Conservation (phyloP, 2,113 vertebrate species). For the Donacobius atricapilla region DNA sequence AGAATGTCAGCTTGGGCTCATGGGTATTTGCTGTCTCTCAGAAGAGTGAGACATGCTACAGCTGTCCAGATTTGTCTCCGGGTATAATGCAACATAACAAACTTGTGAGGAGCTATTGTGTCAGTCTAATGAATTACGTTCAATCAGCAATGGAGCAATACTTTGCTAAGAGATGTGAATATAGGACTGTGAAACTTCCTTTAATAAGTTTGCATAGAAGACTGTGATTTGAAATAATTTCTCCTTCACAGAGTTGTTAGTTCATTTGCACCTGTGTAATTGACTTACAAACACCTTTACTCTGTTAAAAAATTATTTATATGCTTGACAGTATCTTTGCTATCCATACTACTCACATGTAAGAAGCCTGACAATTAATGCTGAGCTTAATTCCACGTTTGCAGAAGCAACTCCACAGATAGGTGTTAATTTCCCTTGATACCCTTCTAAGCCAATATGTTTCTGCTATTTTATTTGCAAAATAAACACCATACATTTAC, state of each 20-base stretch:
- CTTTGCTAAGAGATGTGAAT: neutral
- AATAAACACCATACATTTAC: constrained; percentile 37
- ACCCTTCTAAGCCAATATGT: neutral
- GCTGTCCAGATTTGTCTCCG: neutral
- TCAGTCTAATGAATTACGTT: neutral
- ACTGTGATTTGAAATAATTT: neutral
- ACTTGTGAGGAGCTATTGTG: neutral
- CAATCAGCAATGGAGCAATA: neutral
- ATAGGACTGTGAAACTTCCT: neutral
- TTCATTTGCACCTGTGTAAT: neutral
- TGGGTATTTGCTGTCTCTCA: neutral
- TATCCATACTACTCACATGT: neutral
- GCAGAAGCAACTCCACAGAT: neutral
- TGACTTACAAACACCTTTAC: neutral
- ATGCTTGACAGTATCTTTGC: neutral
- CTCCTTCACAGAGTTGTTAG: neutral
- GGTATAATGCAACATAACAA: neutral
- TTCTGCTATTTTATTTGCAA: constrained; percentile 10
- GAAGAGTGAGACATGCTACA: neutral
- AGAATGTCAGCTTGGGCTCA: neutral
- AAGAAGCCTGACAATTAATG: neutral
- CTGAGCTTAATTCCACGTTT: neutral
- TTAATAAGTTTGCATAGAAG: neutral
- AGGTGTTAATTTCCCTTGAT: constrained; percentile 28
- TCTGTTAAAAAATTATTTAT: neutral